These are phyloP conservation scores for Noctilio leporinus DNA, from an alignment of 2,113 vertebrate species.

Conservation along the genomic window DNA sequence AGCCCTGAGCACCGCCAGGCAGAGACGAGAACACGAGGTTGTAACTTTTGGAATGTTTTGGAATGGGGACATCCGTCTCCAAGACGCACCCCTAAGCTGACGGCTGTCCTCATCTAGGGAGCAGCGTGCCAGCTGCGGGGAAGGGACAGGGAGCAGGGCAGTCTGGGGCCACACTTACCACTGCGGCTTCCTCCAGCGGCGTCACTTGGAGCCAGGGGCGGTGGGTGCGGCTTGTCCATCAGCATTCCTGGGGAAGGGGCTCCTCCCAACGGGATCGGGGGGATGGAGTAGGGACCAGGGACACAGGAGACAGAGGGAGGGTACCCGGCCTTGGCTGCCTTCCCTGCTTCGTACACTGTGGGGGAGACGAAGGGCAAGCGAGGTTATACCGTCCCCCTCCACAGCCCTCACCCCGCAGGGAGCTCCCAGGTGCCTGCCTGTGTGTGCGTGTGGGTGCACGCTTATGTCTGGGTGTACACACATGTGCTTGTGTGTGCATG, in stretches of 20 bases:
- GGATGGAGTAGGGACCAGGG: constrained; percentile 94
- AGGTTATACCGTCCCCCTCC: constrained; percentile 53
- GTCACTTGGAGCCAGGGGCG: constrained; percentile 81
- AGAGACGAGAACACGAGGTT: background rate
- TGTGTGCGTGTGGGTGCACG: background rate
- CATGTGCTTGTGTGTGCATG: background rate
- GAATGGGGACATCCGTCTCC: background rate
- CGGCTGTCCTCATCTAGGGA: background rate
- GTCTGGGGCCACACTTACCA: constrained; percentile 75
- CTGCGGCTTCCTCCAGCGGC: constrained; percentile 80
- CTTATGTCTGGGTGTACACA: background rate
- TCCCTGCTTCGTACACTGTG: constrained; percentile 96
- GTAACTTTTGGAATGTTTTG: background rate
- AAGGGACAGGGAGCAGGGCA: background rate
- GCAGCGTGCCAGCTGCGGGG: background rate
- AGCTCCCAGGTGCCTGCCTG: background rate
- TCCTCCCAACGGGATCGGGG: constrained; percentile 87
- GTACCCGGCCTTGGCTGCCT: constrained; percentile 87
- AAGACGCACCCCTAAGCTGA: background rate
- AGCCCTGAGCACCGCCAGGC: background rate
- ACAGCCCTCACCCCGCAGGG: constrained; percentile 5
- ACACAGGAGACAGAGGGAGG: constrained; percentile 82
- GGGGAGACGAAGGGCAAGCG: constrained; percentile 64
- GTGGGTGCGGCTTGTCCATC: constrained; percentile 86
- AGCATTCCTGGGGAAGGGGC: constrained; percentile 84